Evolutionary conservation across 2,797 vertebrate species (phyloP).

Genomic region (Girardinus metallicus): DNA sequence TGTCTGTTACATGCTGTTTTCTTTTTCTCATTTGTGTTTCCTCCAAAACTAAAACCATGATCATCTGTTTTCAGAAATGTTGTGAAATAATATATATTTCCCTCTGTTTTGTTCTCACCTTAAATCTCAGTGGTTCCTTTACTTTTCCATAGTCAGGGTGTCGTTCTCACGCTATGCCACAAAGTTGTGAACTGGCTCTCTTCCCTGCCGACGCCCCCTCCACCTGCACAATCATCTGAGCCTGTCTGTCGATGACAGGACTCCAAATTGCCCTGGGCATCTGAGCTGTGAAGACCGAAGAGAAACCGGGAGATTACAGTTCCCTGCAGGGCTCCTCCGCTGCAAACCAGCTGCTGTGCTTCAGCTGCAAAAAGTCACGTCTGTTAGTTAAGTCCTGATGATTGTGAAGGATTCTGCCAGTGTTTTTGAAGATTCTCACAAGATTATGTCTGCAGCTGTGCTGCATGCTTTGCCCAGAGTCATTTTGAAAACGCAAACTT

Average conservation of each 20-base stretch:
- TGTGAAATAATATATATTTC: background rate
- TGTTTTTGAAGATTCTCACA: background rate
- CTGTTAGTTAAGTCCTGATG: background rate
- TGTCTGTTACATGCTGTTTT: background rate
- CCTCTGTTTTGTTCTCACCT: background rate
- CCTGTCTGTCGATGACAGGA: conserved; percentile 1
- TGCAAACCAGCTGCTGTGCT: conserved; percentile 2
- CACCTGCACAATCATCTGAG: background rate
- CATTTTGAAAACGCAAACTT: background rate
- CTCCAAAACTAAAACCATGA: background rate
- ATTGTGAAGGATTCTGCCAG: background rate
- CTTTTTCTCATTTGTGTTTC: background rate
- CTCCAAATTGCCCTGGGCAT: conserved; percentile 1
- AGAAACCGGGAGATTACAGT: background rate
- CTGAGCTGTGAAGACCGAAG: conserved; percentile 4
- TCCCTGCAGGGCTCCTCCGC: background rate
- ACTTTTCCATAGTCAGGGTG: background rate
- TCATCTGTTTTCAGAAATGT: background rate
- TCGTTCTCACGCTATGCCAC: background rate
- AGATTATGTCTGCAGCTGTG: background rate
- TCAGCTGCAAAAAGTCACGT: background rate
- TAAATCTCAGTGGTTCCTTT: background rate
- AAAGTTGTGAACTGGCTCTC: background rate
- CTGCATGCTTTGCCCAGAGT: background rate
- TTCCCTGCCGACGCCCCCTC: background rate